Conservation (phyloP, 2,797 vertebrate species). For the Argentina silus region DNA sequence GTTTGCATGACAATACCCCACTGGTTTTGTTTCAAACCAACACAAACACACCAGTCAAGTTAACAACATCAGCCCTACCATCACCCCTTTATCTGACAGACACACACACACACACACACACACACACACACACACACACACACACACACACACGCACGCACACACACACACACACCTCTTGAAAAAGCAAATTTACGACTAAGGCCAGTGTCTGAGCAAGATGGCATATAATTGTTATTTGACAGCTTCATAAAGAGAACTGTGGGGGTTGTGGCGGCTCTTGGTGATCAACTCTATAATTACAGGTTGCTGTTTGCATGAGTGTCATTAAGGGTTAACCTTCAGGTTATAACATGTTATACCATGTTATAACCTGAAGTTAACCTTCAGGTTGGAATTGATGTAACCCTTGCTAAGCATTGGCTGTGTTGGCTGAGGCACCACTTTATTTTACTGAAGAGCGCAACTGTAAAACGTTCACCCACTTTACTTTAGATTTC, state of each 20-base stretch:
- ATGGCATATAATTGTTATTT: constrained; percentile 11
- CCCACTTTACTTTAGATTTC: not conserved
- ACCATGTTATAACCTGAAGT: not conserved
- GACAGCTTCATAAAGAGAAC: not conserved
- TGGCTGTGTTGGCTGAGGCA: not conserved
- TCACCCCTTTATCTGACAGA: not conserved
- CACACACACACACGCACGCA: constrained; percentile 6
- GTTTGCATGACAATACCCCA: constrained; percentile 59
- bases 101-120: constrained; percentile 1
- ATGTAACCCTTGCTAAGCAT: not conserved
- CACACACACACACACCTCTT: not conserved
- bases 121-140: constrained; percentile 14
- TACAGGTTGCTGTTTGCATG: no score
- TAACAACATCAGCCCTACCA: constrained; percentile 45
- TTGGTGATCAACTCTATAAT: not conserved
- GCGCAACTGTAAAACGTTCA: not conserved
- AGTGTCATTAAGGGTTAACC: no score
- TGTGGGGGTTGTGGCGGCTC: not conserved
- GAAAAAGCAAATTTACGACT: constrained; percentile 1
- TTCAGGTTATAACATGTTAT: no score
- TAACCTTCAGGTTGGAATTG: not conserved
- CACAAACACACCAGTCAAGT: constrained; percentile 44
- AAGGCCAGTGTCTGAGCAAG: constrained; percentile 5
- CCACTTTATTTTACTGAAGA: not conserved
- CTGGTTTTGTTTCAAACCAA: constrained; percentile 36